Evolutionary conservation across 1,140 invertebrate genomes (phyloP).

Genomic region (Agrypnia vestita): DNA sequence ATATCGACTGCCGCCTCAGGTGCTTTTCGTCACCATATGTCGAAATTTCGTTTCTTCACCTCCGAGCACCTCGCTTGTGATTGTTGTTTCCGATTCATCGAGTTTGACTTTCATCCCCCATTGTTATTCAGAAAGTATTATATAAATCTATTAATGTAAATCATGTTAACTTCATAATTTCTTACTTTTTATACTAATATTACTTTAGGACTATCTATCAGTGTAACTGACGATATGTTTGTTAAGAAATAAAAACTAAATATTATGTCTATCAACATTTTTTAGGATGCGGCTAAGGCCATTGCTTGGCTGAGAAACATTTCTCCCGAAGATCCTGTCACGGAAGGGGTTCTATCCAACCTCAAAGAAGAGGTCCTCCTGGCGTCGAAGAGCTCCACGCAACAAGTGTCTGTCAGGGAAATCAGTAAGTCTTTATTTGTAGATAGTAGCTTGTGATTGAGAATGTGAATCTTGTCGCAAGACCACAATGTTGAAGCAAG

Average conservation of each 20-base stretch:
- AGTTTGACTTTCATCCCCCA: neutral
- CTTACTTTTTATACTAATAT: neutral
- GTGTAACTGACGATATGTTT: neutral
- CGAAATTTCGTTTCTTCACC: no score
- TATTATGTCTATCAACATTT: neutral
- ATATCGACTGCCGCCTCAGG: no score
- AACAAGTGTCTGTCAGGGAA: neutral
- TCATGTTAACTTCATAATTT: neutral
- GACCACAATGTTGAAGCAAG: no score
- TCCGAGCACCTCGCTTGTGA: no score
- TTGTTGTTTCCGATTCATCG: no score
- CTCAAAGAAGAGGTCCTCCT: slow-evolving; percentile 32
- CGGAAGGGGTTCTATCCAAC: slow-evolving; percentile 23
- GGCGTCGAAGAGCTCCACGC: slow-evolving; percentile 14
- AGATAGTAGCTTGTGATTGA: no score
- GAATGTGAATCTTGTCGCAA: no score
- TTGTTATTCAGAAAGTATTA: neutral
- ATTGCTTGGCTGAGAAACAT: slow-evolving; percentile 49
- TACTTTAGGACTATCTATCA: neutral
- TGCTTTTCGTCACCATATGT: no score
- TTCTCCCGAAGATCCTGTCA: neutral
- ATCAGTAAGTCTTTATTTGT: slow-evolving; percentile 13
- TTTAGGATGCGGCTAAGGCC: slow-evolving; percentile 51
- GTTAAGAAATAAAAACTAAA: neutral
- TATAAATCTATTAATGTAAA: neutral